A percentile compares a stretch with the other conserved stretches of the same genome.
Conservation (phyloP, 2,113 vertebrate genomes). For the Scomber colias region DNA sequence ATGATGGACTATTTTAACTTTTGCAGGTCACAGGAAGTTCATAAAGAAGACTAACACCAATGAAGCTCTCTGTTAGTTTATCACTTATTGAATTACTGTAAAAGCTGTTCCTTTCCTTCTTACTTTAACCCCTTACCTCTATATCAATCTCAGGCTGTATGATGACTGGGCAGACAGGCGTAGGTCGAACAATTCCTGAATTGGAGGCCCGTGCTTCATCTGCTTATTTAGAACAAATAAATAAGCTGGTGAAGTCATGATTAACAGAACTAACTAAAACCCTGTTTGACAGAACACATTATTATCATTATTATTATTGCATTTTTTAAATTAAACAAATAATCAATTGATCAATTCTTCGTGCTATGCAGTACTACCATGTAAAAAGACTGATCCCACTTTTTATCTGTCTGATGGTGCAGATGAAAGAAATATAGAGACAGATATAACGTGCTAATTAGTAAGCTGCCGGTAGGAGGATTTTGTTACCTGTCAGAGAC, state of each 20-base stretch:
- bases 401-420: too few relatives aligned
- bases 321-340: too few relatives aligned
- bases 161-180: constrained; percentile 47
- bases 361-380: too few relatives aligned
- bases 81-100: neutral
- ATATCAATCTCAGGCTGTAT: constrained; percentile 78
- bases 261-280: too few relatives aligned
- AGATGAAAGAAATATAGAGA: too few relatives aligned
- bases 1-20: neutral
- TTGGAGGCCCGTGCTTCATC: neutral
- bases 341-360: too few relatives aligned
- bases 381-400: too few relatives aligned
- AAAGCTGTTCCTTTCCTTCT: neutral
- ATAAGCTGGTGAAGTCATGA: neutral
- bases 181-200: neutral
- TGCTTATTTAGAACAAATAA: neutral
- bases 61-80: neutral
- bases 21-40: neutral
- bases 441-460: too few relatives aligned
- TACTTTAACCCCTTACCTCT: constrained; percentile 68
- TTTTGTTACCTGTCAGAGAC: too few relatives aligned
- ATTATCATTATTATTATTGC: too few relatives aligned
- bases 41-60: neutral
- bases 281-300: neutral
- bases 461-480: too few relatives aligned